phyloP scores from a whole-genome alignment of 2,888 invertebrate species.

The Cantharis nigra region DNA sequence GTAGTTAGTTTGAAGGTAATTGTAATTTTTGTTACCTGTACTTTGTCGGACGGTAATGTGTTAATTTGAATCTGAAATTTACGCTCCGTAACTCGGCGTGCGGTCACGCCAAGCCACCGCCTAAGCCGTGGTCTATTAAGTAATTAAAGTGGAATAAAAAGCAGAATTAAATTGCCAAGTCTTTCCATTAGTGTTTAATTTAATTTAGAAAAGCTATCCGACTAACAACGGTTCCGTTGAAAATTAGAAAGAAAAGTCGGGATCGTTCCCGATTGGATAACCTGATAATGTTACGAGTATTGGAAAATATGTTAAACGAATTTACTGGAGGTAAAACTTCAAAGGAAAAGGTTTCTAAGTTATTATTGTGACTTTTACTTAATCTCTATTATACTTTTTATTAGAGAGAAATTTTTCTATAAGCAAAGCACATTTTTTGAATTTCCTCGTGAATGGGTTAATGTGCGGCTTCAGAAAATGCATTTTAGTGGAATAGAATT shows the following conservation, averaged over 20 bases:
- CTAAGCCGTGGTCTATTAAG: neutral
- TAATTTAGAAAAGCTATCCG: neutral
- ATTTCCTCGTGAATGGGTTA: neutral
- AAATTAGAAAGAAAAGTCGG: neutral
- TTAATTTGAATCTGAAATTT: neutral
- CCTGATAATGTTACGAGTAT: neutral
- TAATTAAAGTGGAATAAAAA: neutral
- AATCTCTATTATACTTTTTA: neutral
- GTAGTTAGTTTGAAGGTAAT: too few relatives aligned
- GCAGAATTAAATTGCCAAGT: neutral
- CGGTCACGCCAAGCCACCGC: neutral
- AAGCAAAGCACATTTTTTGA: neutral
- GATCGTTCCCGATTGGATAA: neutral
- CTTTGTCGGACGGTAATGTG: too few relatives aligned
- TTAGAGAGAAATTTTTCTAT: neutral
- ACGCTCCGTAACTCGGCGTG: neutral
- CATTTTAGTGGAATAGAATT: neutral
- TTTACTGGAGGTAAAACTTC: neutral
- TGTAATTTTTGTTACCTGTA: too few relatives aligned
- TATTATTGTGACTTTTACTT: neutral
- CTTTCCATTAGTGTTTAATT: neutral
- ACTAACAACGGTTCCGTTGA: neutral
- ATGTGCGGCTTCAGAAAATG: neutral
- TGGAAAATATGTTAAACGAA: neutral
- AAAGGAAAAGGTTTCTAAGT: neutral